Evolutionary conservation across 2,113 vertebrate genomes (phyloP).

Genomic region (Lophochroa leadbeateri): DNA sequence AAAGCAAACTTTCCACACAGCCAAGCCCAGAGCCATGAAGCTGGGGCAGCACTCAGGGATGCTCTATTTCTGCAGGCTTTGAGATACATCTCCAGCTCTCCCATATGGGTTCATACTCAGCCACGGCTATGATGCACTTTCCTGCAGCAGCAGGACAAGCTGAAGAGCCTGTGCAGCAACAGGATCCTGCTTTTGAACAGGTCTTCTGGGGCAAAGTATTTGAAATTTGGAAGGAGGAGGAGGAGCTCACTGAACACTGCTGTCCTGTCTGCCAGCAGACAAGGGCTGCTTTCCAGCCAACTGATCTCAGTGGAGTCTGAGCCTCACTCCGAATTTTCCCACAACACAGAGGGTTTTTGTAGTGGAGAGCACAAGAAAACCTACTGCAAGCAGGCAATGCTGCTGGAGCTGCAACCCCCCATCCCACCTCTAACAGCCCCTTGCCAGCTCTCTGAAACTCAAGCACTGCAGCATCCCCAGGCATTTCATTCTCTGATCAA

Average conservation of each 20-base stretch:
- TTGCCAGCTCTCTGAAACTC: neutral
- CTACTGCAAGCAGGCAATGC: neutral
- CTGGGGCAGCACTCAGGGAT: neutral
- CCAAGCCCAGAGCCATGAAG: neutral
- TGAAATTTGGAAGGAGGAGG: neutral
- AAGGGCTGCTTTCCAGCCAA: neutral
- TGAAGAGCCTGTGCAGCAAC: neutral
- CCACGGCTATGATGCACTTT: accelerated
- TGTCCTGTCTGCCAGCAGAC: neutral
- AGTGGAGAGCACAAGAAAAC: neutral
- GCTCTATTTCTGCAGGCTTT: neutral
- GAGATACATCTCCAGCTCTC: neutral
- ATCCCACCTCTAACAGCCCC: neutral
- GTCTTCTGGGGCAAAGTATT: neutral
- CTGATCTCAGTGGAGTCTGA: neutral
- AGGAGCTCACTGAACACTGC: neutral
- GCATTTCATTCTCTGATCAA: neutral
- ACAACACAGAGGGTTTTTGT: accelerated
- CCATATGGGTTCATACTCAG: neutral
- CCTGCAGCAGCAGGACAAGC: neutral
- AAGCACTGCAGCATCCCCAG: neutral
- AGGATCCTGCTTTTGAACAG: neutral
- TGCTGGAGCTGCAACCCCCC: neutral
- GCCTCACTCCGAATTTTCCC: neutral
- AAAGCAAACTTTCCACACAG: neutral